Conservation (phyloP, 2,113 vertebrate genomes). For the Prunella fulvescens region DNA sequence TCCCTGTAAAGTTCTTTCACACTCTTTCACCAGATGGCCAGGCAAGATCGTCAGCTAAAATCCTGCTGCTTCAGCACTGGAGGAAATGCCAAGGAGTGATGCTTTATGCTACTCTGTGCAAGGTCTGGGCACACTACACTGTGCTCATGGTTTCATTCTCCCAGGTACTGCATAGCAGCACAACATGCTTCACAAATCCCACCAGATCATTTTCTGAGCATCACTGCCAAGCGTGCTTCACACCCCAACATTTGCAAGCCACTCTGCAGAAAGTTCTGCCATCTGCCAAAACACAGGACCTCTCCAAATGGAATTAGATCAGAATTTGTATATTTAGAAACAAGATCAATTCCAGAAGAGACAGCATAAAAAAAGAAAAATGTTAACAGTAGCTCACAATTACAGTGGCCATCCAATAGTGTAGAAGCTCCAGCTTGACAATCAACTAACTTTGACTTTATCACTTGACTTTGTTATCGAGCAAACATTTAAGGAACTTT, state of each 20-base stretch:
- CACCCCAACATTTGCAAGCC: not conserved
- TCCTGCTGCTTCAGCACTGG: constrained; percentile 63
- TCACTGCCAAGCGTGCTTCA: not conserved
- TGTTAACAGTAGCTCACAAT: not conserved
- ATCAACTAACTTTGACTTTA: not conserved
- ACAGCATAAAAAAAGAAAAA: not conserved
- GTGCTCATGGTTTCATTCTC: not conserved
- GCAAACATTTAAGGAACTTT: not conserved
- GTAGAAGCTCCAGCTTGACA: not conserved
- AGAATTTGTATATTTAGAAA: constrained; percentile 21
- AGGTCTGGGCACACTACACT: not conserved
- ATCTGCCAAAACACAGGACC: constrained; percentile 1
- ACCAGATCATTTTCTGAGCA: not conserved
- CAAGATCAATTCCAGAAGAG: not conserved
- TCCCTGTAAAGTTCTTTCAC: constrained; percentile 41
- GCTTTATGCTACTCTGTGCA: constrained; percentile 14
- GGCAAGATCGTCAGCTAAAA: constrained; percentile 69
- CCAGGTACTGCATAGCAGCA: not conserved
- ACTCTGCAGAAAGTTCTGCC: not conserved
- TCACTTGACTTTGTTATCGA: not conserved
- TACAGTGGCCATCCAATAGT: not conserved
- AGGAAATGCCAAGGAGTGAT: constrained; percentile 23
- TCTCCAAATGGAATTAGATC: constrained; percentile 6
- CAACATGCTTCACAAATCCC: not conserved
- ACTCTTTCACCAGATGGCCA: constrained; percentile 68